A percentile compares a stretch with the other conserved stretches of the same genome.
Conservation (phyloP, 92 coral and sea anemone species). For the Parazoanthus darwini region DNA sequence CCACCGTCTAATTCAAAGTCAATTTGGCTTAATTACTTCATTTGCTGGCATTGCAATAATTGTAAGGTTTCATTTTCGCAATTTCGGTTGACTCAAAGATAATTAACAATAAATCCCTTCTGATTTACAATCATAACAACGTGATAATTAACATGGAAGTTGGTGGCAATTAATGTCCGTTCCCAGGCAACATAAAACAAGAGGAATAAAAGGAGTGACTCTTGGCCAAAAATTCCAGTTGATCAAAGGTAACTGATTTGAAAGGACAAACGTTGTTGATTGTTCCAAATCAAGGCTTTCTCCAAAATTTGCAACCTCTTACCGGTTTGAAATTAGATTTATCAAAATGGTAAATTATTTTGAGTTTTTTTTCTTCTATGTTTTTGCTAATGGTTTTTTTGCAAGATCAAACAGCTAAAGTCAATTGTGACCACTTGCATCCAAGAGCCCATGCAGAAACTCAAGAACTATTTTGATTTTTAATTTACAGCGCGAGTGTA, state of each 20-base stretch:
- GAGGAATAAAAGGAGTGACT: not conserved
- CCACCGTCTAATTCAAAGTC: not conserved
- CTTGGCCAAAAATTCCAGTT: not conserved
- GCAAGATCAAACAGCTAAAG: not conserved
- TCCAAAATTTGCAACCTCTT: not conserved
- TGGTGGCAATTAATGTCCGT: not conserved
- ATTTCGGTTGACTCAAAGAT: not conserved
- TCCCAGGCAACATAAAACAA: not conserved
- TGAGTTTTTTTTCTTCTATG: not conserved
- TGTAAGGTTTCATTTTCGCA: not conserved
- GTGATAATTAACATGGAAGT: not conserved
- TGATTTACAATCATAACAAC: not conserved
- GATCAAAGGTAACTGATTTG: not conserved
- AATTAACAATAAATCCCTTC: not conserved
- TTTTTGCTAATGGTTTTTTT: not conserved
- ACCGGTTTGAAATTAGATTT: not conserved
- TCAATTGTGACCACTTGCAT: not conserved
- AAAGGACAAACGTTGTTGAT: not conserved
- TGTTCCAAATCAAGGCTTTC: not conserved
- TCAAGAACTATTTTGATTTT: no score
- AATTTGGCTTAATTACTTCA: not conserved
- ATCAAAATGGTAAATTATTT: not conserved
- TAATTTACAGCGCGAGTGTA: constrained; percentile 9
- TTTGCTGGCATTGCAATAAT: not conserved
- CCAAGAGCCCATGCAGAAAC: no score